Base-by-base conservation (phyloP, 2,888 invertebrate genomes). In the Masnerella sp. region DNA sequence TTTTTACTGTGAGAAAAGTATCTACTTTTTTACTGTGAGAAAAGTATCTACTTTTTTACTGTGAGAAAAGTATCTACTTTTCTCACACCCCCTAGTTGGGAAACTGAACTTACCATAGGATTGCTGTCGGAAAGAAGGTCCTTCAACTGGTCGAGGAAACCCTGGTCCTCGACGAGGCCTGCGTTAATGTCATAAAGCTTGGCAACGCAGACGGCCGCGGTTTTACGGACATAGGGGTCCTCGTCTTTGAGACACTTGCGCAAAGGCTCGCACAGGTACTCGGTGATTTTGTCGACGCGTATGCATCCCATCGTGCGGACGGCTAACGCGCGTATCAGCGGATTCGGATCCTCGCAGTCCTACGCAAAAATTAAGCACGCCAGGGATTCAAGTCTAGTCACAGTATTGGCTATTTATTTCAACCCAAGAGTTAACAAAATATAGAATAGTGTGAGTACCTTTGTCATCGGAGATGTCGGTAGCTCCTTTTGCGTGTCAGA, bases 301-400 rank as follows among this genome's bases (percentile, higher is more conserved):
- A 99, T 99, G 88, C 99, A 99, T 56, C 99, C 99, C 99, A 99
- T 99, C 12, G 99, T 99, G 68, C 99, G 91, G 22, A 99, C 99
- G 28, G 99, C 99, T 84, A 99, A 89, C 1, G 99, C 99, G 78
- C 99, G 92, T 85, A 99, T 99, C 86, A 99, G 89, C 22, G 99
- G 99, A 90, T 99, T 99, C 8, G 98, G 97, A 89, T 99, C 99
- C 90, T 99, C 99, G 89, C 99, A 99, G 89, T 99, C 99, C 96
- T 97, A 89, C 86, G 84, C 87, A 87, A 87, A 87, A 85, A 87
- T 85, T 83, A 84, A 84, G 84, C 86, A 87, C 86, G 87, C 86
- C 87, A 87, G 87, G 87, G 87, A 87, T 87, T 87, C 87, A 87
- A 87, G 87, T 87, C 87, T 85, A 87, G 86, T 86, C 87, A 85